phyloP scores from a whole-genome alignment of 2,888 invertebrate genomes.

The Oeneis ivallda region DNA sequence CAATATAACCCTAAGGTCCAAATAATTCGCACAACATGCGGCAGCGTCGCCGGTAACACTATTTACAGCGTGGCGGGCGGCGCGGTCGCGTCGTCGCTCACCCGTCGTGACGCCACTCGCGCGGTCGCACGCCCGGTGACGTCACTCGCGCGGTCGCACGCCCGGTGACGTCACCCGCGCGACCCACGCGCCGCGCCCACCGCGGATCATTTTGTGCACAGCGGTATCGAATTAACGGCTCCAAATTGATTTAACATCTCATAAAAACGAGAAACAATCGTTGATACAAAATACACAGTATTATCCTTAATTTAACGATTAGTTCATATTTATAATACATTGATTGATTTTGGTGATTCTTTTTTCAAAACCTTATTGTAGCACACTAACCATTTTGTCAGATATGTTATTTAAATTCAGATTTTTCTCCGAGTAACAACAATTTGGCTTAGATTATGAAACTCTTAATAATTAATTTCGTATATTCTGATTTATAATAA shows the following conservation, averaged over 20 bases:
- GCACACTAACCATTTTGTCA: slow-evolving; percentile 82
- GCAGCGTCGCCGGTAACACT: slow-evolving; percentile 61
- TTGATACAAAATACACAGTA: slow-evolving; percentile 79
- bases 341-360: slow-evolving; percentile 78
- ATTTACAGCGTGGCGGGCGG: slow-evolving; percentile 52
- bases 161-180: background rate
- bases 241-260: slow-evolving; percentile 72
- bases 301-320: slow-evolving; percentile 78
- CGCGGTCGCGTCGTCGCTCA: slow-evolving; percentile 39
- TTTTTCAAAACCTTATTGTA: slow-evolving; percentile 77
- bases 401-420: slow-evolving; percentile 82
- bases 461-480: slow-evolving; percentile 57
- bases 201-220: slow-evolving; percentile 73
- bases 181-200: slow-evolving; percentile 47
- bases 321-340: slow-evolving; percentile 76
- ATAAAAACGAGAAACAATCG: slow-evolving; percentile 77
- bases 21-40: slow-evolving; percentile 63
- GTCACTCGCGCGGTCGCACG: background rate
- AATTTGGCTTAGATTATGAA: slow-evolving; percentile 75
- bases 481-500: slow-evolving; percentile 55
- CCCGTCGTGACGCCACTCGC: slow-evolving; percentile 44
- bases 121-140: slow-evolving; percentile 49
- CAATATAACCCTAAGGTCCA: slow-evolving; percentile 71
- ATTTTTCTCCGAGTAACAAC: slow-evolving; percentile 79
- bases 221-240: slow-evolving; percentile 71